Percentiles rank a stretch among this genome's conserved stretches.
phyloP scores from a whole-genome alignment of 2,888 invertebrate species.

The Orthonychiurus folsomi region DNA sequence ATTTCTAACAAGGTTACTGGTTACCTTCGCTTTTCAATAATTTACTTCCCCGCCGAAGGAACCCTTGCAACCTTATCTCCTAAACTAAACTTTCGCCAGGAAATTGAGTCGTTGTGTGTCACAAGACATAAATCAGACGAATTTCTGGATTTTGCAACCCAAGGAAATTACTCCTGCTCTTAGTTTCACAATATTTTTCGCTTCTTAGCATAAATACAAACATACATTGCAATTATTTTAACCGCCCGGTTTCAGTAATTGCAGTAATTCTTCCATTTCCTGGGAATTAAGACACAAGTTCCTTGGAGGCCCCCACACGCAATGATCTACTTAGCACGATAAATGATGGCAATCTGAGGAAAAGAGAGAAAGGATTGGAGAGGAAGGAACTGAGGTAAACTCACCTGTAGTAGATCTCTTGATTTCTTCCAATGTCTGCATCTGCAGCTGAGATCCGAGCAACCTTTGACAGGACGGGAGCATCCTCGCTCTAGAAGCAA shows the following conservation, averaged over 20 bases:
- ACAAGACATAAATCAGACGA: too few species aligned
- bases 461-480: conserved; percentile 60
- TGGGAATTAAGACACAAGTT: not conserved
- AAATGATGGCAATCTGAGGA: not conserved
- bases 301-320: not conserved
- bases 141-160: not conserved
- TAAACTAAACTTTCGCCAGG: too few species aligned
- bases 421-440: conserved; percentile 90
- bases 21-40: too few species aligned
- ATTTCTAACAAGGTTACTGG: too few species aligned
- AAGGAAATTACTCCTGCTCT: not conserved
- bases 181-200: not conserved
- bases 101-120: too few species aligned
- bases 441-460: conserved; percentile 67
- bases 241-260: not conserved
- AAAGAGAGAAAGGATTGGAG: not conserved
- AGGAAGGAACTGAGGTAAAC: conserved; percentile 10
- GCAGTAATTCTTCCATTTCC: not conserved
- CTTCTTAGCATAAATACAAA: not conserved
- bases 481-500: conserved; percentile 86
- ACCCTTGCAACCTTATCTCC: too few species aligned
- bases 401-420: conserved; percentile 88
- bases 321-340: not conserved
- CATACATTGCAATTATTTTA: not conserved
- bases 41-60: too few species aligned